Evolutionary conservation across 2,797 vertebrate species (phyloP).

Genomic region (Malurus splendens): DNA sequence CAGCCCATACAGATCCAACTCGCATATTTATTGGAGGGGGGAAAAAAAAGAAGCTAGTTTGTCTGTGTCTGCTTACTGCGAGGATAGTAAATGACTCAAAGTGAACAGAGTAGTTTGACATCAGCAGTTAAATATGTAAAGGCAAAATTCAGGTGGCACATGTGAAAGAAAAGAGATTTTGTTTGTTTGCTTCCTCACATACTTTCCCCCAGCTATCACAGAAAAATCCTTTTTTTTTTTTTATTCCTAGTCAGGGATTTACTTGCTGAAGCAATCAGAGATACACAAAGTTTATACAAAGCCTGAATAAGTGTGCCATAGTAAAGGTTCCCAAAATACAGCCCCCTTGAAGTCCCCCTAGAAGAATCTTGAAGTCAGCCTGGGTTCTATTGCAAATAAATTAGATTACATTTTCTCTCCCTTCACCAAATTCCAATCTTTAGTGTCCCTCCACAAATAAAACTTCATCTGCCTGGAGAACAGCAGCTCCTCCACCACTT

Average conservation of each 20-base stretch:
- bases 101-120: neutral
- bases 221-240: neutral
- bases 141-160: neutral
- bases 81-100: neutral
- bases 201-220: neutral
- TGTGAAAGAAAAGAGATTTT: neutral
- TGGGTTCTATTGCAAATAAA: neutral
- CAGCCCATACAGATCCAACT: neutral
- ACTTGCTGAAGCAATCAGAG: neutral
- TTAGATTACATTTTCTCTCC: neutral
- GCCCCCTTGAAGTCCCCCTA: fast-evolving
- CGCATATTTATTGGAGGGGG: neutral
- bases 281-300: neutral
- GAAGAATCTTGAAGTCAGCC: neutral
- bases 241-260: neutral
- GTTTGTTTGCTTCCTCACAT: neutral
- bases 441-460: neutral
- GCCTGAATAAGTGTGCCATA: neutral
- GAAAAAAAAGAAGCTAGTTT: neutral
- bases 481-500: neutral
- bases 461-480: neutral
- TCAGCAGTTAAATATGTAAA: neutral
- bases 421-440: neutral
- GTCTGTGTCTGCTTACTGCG: neutral
- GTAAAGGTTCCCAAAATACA: neutral